Percentiles rank a stretch among this genome's conserved stretches.
Evolutionary conservation across 2,113 vertebrate genomes (phyloP).

Genomic region (Menura novaehollandiae): DNA sequence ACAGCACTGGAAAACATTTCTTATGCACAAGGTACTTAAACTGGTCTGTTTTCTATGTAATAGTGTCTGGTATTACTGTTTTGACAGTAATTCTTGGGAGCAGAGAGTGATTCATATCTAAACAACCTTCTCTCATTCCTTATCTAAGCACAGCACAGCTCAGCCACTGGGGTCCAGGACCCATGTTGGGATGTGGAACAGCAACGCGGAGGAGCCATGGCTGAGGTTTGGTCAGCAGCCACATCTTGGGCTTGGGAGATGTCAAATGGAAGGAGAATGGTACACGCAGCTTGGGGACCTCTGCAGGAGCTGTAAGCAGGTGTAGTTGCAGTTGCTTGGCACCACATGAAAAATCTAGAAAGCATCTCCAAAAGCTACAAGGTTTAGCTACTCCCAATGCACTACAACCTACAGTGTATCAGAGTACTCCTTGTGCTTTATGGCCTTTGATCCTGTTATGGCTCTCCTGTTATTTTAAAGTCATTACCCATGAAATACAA

Average conservation of each 20-base stretch:
- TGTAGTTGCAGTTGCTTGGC: neutral
- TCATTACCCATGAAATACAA: neutral
- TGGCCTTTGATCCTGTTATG: neutral
- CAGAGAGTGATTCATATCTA: neutral
- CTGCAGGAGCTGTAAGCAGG: neutral
- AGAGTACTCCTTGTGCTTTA: neutral
- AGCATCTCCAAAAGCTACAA: neutral
- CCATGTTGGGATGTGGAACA: rapidly evolving
- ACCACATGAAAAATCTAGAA: neutral
- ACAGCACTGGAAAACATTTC: neutral
- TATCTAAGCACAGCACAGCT: neutral
- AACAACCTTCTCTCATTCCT: neutral
- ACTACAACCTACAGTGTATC: neutral
- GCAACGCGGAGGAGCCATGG: rapidly evolving
- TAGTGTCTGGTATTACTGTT: neutral
- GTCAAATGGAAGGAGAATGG: neutral
- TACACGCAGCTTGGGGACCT: rapidly evolving
- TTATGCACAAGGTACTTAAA: neutral
- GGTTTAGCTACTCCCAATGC: neutral
- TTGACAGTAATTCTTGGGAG: neutral
- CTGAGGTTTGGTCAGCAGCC: rapidly evolving
- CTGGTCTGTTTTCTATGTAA: neutral
- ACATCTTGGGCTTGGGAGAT: neutral
- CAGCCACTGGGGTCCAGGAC: too few species aligned
- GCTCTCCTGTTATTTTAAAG: neutral